Percentiles rank a stretch among this genome's conserved stretches.
Evolutionary conservation across 2,113 vertebrate species (phyloP).

Genomic region (Myotis yumanensis): DNA sequence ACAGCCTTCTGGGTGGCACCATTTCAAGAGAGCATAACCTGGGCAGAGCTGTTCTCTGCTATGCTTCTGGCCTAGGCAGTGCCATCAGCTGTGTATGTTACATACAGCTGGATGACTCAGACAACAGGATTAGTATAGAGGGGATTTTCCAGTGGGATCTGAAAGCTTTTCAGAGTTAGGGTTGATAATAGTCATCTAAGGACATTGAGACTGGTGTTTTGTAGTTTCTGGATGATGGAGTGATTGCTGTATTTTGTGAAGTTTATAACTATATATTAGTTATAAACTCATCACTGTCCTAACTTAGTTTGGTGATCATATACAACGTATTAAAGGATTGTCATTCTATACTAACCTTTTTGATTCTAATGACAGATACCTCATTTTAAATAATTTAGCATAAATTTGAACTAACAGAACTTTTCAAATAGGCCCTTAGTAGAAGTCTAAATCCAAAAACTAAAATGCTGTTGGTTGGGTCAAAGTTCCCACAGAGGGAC

Average conservation of each 20-base stretch:
- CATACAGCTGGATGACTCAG: accelerated
- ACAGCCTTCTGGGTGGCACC: not conserved
- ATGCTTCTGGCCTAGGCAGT: not conserved
- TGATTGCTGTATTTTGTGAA: not conserved
- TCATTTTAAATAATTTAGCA: not conserved
- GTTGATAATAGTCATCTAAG: not conserved
- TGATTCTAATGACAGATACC: not conserved
- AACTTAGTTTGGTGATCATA: not conserved
- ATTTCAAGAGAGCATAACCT: not conserved
- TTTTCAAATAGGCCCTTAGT: not conserved
- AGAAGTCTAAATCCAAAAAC: not conserved
- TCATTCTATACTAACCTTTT: not conserved
- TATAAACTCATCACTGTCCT: not conserved
- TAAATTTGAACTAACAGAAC: not conserved
- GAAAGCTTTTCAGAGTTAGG: not conserved
- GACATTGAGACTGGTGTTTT: not conserved
- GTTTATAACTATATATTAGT: not conserved
- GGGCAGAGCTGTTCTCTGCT: not conserved
- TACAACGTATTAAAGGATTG: not conserved
- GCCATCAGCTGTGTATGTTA: not conserved
- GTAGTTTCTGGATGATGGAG: not conserved
- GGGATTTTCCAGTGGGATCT: not conserved
- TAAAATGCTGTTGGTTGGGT: not conserved
- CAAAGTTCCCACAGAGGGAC: not conserved
- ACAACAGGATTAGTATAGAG: not conserved